A percentile compares a stretch with the other conserved stretches of the same genome.
Evolutionary conservation across 1,140 invertebrate species (phyloP).

Genomic region (Cotesia glomerata): DNA sequence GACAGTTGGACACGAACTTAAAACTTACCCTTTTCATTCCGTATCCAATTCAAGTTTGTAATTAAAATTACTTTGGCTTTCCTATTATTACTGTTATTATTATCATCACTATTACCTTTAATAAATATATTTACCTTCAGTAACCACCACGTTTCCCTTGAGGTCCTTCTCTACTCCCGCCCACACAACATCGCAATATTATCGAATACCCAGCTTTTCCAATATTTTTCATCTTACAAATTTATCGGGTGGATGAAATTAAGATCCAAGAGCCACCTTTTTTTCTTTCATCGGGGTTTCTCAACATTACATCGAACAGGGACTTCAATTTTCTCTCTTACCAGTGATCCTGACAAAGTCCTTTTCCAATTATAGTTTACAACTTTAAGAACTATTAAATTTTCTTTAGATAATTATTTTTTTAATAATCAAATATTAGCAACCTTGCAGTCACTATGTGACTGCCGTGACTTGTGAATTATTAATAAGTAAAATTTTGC

Average conservation of each 20-base stretch:
- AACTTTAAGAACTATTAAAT: background rate
- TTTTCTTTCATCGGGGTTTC: background rate
- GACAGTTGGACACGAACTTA: conserved; percentile 30
- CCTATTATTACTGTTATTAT: no score
- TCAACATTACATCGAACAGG: background rate
- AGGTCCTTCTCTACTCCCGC: background rate
- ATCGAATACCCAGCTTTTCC: conserved; percentile 18
- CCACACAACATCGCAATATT: background rate
- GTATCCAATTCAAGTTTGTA: conserved; percentile 18
- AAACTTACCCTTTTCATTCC: background rate
- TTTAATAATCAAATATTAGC: no score
- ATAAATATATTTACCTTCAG: background rate
- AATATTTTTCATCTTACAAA: conserved; percentile 35
- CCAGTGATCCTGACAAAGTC: background rate
- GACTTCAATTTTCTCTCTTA: conserved; percentile 9
- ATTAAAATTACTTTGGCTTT: conserved; percentile 19
- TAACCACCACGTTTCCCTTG: conserved; percentile 7
- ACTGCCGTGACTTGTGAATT: no score
- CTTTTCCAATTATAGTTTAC: conserved; percentile 7
- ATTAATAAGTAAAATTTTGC: no score
- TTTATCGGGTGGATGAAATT: conserved; percentile 41
- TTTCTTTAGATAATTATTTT: background rate
- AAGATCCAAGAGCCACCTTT: conserved; percentile 25
- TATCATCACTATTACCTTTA: background rate
- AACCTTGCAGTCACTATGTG: no score